Evolutionary conservation across 1,140 invertebrate species (phyloP).

Genomic region (Semibalanus balanoides): DNA sequence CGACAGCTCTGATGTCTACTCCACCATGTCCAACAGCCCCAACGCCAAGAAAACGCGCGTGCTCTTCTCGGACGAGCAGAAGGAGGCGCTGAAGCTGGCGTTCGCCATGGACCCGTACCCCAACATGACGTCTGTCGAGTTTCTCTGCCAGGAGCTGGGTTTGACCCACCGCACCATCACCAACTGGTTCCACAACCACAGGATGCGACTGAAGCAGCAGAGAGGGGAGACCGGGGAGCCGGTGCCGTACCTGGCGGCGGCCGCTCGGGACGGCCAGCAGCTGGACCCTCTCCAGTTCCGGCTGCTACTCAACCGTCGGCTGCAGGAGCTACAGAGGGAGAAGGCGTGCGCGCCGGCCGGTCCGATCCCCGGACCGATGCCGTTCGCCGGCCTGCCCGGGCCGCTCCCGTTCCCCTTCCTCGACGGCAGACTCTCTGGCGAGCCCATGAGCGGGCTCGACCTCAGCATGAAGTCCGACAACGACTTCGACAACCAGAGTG

Average conservation of each 20-base stretch:
- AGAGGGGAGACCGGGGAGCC: slow-evolving; percentile 16
- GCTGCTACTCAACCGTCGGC: slow-evolving; percentile 66
- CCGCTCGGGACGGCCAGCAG: slow-evolving; percentile 22
- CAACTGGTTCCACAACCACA: slow-evolving; percentile 99
- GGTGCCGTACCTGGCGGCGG: slow-evolving; percentile 13
- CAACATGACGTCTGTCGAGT: slow-evolving; percentile 86
- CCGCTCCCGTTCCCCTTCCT: slow-evolving; percentile 19
- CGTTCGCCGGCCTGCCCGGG: slow-evolving; percentile 53
- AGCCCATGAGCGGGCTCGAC: slow-evolving; percentile 28
- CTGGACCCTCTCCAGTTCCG: slow-evolving; percentile 85
- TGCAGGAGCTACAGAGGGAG: slow-evolving; percentile 70
- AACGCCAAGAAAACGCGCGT: slow-evolving; percentile 76
- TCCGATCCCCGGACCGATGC: slow-evolving; percentile 54
- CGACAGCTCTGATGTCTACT: slow-evolving; percentile 75
- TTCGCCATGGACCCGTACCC: slow-evolving; percentile 94
- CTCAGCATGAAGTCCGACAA: slow-evolving; percentile 26
- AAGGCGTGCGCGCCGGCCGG: slow-evolving; percentile 44
- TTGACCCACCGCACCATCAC: slow-evolving; percentile 91
- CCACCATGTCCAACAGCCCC: slow-evolving; percentile 40
- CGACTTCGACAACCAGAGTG: slow-evolving; percentile 22
- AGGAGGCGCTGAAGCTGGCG: slow-evolving; percentile 82
- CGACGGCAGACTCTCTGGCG: slow-evolving; percentile 9
- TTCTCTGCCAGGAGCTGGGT: slow-evolving; percentile 74
- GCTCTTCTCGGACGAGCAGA: slow-evolving; percentile 94
- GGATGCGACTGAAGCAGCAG: slow-evolving; percentile 86